Evolutionary conservation across 2,797 vertebrate species (phyloP).

Genomic region (Falco peregrinus): DNA sequence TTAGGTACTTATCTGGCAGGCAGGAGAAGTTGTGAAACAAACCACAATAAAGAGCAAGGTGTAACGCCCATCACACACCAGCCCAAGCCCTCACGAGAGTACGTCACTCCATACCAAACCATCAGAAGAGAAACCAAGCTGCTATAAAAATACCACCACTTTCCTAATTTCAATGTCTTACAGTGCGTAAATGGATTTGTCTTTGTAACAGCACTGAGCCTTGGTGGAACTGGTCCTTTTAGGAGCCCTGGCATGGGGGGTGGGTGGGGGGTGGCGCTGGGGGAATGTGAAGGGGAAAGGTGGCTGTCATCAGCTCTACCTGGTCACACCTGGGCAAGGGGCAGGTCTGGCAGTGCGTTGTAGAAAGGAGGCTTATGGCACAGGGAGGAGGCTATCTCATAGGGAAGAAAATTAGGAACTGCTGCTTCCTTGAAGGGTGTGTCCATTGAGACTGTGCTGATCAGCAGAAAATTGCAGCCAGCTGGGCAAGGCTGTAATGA

Average conservation of each 20-base stretch:
- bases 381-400: slow-evolving; percentile 8
- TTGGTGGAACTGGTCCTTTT: not conserved
- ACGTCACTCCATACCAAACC: not conserved
- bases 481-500: slow-evolving; percentile 40
- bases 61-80: not conserved
- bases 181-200: not conserved
- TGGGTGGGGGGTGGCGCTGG: not conserved
- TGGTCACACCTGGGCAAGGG: not conserved
- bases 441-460: not conserved
- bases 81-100: not conserved
- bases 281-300: not conserved
- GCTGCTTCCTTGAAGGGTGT: slow-evolving; percentile 57
- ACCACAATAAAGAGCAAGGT: not conserved
- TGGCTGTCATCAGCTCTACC: not conserved
- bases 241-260: not conserved
- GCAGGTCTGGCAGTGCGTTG: not conserved
- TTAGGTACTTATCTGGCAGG: not conserved
- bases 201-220: not conserved
- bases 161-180: not conserved
- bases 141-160: not conserved
- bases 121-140: not conserved
- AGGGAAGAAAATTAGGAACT: slow-evolving; percentile 45
- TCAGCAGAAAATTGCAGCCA: slow-evolving; percentile 63
- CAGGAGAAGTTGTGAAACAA: slow-evolving; percentile 4
- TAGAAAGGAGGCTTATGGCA: slow-evolving; percentile 8